These are phyloP conservation scores for Pantala flavescens DNA, from an alignment of 1,140 invertebrate species.

Conservation along the genomic window DNA sequence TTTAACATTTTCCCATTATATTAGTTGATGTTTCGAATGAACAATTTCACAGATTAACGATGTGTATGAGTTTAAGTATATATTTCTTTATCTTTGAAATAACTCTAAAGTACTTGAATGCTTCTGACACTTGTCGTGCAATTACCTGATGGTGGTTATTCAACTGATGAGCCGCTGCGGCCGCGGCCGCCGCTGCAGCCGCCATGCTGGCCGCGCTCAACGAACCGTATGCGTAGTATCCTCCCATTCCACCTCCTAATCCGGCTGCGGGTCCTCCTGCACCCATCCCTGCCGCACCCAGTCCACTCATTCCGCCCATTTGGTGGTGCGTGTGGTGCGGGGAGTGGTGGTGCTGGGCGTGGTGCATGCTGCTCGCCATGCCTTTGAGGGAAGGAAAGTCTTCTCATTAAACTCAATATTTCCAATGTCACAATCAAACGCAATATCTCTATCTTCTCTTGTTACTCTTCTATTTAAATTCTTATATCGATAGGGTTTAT, in stretches of 20 bases:
- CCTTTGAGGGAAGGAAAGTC: not conserved
- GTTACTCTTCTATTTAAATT: too few species aligned
- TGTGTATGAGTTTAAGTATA: too few species aligned
- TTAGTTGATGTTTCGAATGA: too few species aligned
- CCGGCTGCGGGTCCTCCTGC: conserved; percentile 35
- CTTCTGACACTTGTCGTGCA: too few species aligned
- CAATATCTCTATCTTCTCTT: too few species aligned
- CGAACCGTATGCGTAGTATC: conserved; percentile 53
- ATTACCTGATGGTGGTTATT: conserved; percentile 37
- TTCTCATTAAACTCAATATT: too few species aligned
- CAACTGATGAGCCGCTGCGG: conserved; percentile 49
- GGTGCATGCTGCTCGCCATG: not conserved
- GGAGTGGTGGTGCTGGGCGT: not conserved
- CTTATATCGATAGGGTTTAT: too few species aligned
- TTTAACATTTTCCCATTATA: too few species aligned
- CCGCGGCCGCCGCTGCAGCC: conserved; percentile 47
- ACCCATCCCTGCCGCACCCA: not conserved
- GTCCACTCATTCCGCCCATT: not conserved
- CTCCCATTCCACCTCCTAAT: conserved; percentile 49
- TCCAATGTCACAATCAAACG: too few species aligned
- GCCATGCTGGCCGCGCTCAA: conserved; percentile 51
- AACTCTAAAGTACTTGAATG: too few species aligned
- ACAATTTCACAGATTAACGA: too few species aligned
- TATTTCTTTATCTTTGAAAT: too few species aligned
- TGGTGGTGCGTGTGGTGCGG: not conserved